Base-by-base conservation (phyloP, 2,797 vertebrate species). In the Pseudotriccus pelzelni region DNA sequence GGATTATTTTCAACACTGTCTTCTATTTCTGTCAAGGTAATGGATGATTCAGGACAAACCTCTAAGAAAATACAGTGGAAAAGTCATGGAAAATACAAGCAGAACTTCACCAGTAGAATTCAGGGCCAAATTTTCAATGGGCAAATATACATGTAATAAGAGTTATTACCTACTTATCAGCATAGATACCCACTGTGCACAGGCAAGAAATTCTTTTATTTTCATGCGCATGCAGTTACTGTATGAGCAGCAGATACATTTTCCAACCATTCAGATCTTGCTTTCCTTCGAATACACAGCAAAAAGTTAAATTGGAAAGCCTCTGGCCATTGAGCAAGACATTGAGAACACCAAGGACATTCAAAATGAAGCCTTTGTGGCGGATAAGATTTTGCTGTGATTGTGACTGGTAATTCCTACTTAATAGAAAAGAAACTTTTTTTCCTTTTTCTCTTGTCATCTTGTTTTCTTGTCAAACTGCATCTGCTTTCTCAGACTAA, bases 1-100 rank as follows among this genome's bases (percentile, higher is more conserved):
- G 53, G 44, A 83, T 60, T 91, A 59, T 84, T 93, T 89, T 78
- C 73, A 84, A 90, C 55, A 84, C 30, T 12, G n/a, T 62, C 81
- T 90, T 94, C 88, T 90, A 60, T 87, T 96, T 93, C 78, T 95
- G 30, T 78, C 63, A 93, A 90, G 52, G 85, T 85, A 95, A 69
- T 82, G 47, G 60, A 69, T 85, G 28, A 95, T 69, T 95, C 25
- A 12, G 84, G 67, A 50, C 53, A 87, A 72, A 43, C 21, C 70
- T 62, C 76, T 67, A 50, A 79, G 63, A 75, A 89, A 62, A 83
- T 66, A 86, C 25, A 78, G 55, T 90, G 55, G 55, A 90, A 93
- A 73, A 91, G 28, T 43, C 34, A 76, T 27, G 82, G 49, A 94
- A 94, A 95, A 76, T 25, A 63, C 7, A 3, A 79, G 22, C 7